Percentiles rank a stretch among this genome's conserved stretches.
phyloP scores from a whole-genome alignment of 1,140 invertebrate genomes.

The Liolophura sinensis region DNA sequence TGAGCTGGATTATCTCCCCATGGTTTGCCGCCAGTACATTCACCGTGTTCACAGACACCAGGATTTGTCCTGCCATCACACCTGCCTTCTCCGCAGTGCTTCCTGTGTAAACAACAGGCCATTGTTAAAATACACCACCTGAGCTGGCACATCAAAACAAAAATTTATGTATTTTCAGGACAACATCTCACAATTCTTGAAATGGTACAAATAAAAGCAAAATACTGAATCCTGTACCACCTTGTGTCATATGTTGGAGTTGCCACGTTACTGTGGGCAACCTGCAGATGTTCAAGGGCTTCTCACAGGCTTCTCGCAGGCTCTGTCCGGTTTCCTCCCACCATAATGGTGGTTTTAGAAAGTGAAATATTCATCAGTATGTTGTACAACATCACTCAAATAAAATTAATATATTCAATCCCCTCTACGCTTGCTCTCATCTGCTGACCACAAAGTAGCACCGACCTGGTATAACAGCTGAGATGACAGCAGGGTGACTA shows the following conservation, averaged over 20 bases:
- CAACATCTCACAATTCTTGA: neutral
- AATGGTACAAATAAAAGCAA: no score
- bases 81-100: slow-evolving; percentile 85
- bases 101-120: slow-evolving; percentile 34
- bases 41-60: slow-evolving; percentile 87
- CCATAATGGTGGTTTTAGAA: no score
- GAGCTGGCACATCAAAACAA: neutral
- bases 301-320: no score
- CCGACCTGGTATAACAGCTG: slow-evolving; percentile 88
- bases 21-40: slow-evolving; percentile 90
- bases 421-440: no score
- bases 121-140: neutral
- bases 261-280: neutral
- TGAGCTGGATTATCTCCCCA: slow-evolving; percentile 92
- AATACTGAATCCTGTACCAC: no score
- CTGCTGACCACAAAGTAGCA: no score
- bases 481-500: slow-evolving; percentile 92
- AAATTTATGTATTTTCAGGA: neutral
- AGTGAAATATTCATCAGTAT: no score
- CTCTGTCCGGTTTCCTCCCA: no score
- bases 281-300: neutral
- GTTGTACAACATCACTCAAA: no score
- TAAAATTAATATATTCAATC: no score
- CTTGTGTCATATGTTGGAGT: no score
- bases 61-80: slow-evolving; percentile 90